phyloP scores from a whole-genome alignment of 2,888 invertebrate species.

The Diachrysia chrysitis region DNA sequence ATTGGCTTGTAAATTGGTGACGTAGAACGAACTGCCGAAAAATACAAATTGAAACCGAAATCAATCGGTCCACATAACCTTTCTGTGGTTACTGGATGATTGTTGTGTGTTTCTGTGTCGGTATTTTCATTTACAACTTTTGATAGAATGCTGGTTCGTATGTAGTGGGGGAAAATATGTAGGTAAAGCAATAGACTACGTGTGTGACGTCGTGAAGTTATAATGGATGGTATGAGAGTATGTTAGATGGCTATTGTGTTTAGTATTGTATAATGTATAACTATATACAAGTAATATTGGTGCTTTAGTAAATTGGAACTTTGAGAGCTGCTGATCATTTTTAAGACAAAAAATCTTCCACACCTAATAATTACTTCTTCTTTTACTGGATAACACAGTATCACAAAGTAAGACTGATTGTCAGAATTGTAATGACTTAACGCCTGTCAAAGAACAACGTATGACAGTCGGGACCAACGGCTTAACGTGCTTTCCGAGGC shows the following conservation, averaged over 20 bases:
- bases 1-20: constrained; percentile 17
- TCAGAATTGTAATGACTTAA: too few species aligned
- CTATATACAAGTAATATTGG: too few species aligned
- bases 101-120: constrained; percentile 32
- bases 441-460: too few species aligned
- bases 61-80: constrained; percentile 27
- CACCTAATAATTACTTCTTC: too few species aligned
- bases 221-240: not conserved
- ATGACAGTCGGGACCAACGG: too few species aligned
- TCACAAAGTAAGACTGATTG: too few species aligned
- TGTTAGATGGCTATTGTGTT: not conserved
- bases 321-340: too few species aligned
- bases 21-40: constrained; percentile 19
- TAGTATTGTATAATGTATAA: not conserved
- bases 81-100: constrained; percentile 35
- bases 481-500: too few species aligned
- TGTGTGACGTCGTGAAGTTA: not conserved
- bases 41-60: constrained; percentile 33
- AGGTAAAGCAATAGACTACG: not conserved
- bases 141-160: not conserved
- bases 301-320: too few species aligned
- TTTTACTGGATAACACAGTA: too few species aligned
- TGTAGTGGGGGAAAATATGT: not conserved
- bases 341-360: too few species aligned
- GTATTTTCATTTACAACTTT: constrained; percentile 31